phyloP scores from a whole-genome alignment of 2,113 vertebrate species.

The Sylvilagus bachmani region DNA sequence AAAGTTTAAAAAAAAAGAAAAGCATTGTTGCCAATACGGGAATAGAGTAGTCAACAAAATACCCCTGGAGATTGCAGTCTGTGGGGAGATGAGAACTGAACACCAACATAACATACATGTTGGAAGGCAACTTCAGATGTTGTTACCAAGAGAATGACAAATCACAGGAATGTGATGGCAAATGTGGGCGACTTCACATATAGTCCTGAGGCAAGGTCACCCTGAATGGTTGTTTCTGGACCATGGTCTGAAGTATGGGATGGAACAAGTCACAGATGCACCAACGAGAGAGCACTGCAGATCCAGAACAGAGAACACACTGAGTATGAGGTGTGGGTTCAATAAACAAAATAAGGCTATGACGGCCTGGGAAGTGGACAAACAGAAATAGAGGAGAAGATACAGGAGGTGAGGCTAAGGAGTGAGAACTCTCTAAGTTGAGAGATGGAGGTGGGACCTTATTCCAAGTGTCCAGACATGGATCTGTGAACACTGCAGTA shows the following conservation, averaged over 20 bases:
- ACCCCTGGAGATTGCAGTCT: neutral
- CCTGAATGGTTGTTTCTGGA: neutral
- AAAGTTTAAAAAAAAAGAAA: no score
- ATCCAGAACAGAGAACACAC: neutral
- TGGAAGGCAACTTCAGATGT: neutral
- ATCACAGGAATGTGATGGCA: neutral
- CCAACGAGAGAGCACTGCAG: no score
- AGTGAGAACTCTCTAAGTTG: no score
- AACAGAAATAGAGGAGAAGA: neutral
- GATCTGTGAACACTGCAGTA: neutral
- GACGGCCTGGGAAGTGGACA: neutral
- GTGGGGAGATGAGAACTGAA: neutral
- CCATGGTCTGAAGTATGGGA: neutral
- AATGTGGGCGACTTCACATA: neutral
- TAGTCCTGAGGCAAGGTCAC: neutral
- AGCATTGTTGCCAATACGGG: neutral
- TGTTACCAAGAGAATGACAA: neutral
- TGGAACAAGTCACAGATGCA: neutral
- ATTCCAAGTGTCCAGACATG: neutral
- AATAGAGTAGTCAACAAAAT: neutral
- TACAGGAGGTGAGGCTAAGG: neutral
- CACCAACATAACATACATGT: neutral
- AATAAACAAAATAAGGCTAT: neutral
- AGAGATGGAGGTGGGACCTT: neutral
- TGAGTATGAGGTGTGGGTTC: rapidly evolving